phyloP scores from a whole-genome alignment of 1,140 invertebrate species.

The Leptopilina boulardi region DNA sequence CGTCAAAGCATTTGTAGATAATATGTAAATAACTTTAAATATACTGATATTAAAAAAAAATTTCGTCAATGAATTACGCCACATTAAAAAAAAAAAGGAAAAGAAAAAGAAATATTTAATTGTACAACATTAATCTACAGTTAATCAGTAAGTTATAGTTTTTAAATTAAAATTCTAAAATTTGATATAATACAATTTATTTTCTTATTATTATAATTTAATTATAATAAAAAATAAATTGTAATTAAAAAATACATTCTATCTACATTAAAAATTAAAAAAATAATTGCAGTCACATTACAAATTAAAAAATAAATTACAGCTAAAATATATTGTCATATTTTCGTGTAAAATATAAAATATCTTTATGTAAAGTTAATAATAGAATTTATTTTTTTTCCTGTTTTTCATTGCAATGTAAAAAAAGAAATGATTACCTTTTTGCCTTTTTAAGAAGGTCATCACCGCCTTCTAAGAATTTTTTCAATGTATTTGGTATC shows the following conservation, averaged over 20 bases:
- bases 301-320: neutral
- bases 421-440: constrained; percentile 71
- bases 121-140: too few relatives aligned
- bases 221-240: neutral
- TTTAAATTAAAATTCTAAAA: too few relatives aligned
- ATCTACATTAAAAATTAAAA: too few relatives aligned
- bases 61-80: neutral
- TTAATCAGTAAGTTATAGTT: too few relatives aligned
- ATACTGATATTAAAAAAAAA: neutral
- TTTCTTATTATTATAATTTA: neutral
- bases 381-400: neutral
- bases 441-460: constrained; percentile 76
- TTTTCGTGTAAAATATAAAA: neutral
- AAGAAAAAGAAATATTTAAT: too few relatives aligned
- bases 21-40: neutral
- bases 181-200: too few relatives aligned
- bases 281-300: too few relatives aligned
- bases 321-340: neutral
- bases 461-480: constrained; percentile 77
- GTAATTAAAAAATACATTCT: too few relatives aligned
- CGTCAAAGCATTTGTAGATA: neutral
- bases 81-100: neutral
- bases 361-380: neutral
- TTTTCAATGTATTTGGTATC: constrained; percentile 78
- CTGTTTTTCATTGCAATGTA: neutral